Evolutionary conservation across 2,888 invertebrate genomes (phyloP), one percentile per base, ranked within the genome.

Genomic region (Temnothorax ravouxi): DNA sequence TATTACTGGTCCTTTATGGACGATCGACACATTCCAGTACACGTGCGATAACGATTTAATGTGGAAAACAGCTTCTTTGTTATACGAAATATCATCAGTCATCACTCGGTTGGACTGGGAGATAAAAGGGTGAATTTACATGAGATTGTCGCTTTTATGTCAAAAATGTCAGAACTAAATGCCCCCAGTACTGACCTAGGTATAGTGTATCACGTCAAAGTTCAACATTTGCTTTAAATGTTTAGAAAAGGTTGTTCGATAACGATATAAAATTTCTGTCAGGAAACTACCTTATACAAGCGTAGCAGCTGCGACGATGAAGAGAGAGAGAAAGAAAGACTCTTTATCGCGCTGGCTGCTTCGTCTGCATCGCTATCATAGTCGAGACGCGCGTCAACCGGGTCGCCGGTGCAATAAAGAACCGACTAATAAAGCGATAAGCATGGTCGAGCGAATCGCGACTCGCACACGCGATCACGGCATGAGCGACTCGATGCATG

Each of bases 361-460:
- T 61, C 25, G 77, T 75, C 61, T 81, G 52, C 44, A 38, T 77
- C 61, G 62, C 62, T 81, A 62, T 81, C 81, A 52, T 81, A 79
- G 81, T 79, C 44, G 52, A 44, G 11, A 74, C 34, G 80, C 61
- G 84, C 61, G 84, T 80, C 84, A 83, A 71, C 83, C 69, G 83
- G 83, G 82, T 88, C 86, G 86, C 52, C 77, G 62, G 69, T 66
- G 88, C 83, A 83, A 90, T 88, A 88, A 90, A 90, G 82, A 85
- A 83, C 71, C 59, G 72, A 54, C 87, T 84, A 89, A 90, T 86
- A 91, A 87, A 89, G 84, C 88, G 88, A 91, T 86, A 88, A 85
- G 86, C 83, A 77, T 75, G 82, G 69, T 86, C 75, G 80, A 82
- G 61, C 88, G 88, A 86, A 86, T 87, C 89, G 85, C 86, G 76